Percentiles rank a stretch among this genome's conserved stretches.
Evolutionary conservation across 2,113 vertebrate genomes (phyloP).

Genomic region (Phalacrocorax brasilianus): DNA sequence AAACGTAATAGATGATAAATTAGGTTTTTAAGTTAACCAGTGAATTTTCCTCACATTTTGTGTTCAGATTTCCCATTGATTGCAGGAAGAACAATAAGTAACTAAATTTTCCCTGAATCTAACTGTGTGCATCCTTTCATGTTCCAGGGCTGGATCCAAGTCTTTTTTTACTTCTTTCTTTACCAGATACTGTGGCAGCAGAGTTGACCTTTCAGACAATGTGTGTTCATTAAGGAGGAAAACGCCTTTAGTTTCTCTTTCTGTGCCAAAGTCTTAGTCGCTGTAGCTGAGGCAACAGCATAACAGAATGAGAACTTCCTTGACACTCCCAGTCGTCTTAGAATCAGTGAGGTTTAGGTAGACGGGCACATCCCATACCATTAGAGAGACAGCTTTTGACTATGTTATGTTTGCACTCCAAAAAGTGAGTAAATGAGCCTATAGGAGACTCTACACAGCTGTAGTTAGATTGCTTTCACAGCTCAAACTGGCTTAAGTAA

Average conservation of each 20-base stretch:
- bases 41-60: background rate
- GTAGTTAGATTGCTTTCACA: background rate
- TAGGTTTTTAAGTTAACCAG: background rate
- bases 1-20: background rate
- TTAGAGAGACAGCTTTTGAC: background rate
- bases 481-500: background rate
- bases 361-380: rapidly evolving
- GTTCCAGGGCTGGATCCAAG: background rate
- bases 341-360: background rate
- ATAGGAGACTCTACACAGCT: background rate
- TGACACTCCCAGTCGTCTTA: background rate
- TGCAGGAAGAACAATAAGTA: background rate
- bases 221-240: background rate
- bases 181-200: background rate
- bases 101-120: background rate
- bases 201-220: background rate
- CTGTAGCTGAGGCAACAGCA: background rate
- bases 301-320: background rate
- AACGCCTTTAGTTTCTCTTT: background rate
- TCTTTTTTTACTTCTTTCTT: background rate
- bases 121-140: background rate
- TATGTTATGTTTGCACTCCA: background rate
- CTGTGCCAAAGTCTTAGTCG: background rate
- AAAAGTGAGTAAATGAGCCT: background rate
- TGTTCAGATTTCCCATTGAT: background rate